Base-by-base conservation (phyloP, 2,888 invertebrate species). In the Galerucella calmariensis region DNA sequence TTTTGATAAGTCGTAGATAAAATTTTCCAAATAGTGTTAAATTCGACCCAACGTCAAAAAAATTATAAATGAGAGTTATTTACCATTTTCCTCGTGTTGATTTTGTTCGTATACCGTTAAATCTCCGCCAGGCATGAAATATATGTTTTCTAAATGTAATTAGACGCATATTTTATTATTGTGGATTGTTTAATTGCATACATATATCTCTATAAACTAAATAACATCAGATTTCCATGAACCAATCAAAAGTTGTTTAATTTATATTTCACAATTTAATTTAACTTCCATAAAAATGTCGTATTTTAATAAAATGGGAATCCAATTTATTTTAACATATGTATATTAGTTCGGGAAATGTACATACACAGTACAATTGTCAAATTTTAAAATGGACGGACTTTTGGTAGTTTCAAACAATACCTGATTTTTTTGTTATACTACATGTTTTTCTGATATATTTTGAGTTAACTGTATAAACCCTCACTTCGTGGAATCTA, bases 201-300 rank as follows among this genome's bases (percentile, higher is more conserved):
- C 6, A 51, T n/a, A 51, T n/a, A n/a, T 51, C 2, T n/a, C 6
- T 8, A 51, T n/a, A 51, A 51, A 51, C n/a, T n/a, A n/a, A 51
- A 14, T 51, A 51, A 51, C n/a, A 51, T 51, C n/a, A 51, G 14
- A 51, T n/a, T 51, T n/a, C 8, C n/a, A n/a, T 51, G 51, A 51
- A 51, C 51, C n/a, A 51, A 51, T 51, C 51, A 51, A 51, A 51
- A 51, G n/a, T 51, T 51, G n/a, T 12, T 51, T n/a, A 51, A 51
- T 51, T 51, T 51, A 51, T 51, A 51, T 14, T n/a, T 51, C 11
- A 4, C 14, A 51, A 51, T 51, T 51, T 51, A 51, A 51, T 51
- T 51, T 51, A 51, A 51, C 51, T 51, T 51, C 0, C 14, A 8
- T 51, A 51, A 51, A 51, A 51, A 51, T 8, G n/a, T 12, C 14